Conservation (phyloP, 2,113 vertebrate species). For the Lathamus discolor region DNA sequence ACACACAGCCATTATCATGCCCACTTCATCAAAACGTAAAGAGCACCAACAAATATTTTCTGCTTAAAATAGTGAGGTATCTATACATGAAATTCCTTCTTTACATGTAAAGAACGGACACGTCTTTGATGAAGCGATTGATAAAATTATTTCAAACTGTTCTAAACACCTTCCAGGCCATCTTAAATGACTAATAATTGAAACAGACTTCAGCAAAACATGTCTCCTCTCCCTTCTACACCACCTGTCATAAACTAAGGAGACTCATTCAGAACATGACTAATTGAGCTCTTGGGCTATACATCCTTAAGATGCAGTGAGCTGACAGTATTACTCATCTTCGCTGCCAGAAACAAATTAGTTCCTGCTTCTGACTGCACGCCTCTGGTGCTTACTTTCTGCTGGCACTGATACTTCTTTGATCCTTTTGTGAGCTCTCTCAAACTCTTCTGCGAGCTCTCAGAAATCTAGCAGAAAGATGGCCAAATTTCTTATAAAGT, state of each 20-base stretch:
- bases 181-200: neutral
- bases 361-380: neutral
- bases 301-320: neutral
- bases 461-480: neutral
- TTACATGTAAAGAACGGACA: neutral
- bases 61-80: neutral
- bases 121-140: neutral
- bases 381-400: neutral
- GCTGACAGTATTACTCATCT: neutral
- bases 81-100: neutral
- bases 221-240: neutral
- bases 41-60: neutral
- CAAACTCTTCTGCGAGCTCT: neutral
- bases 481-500: neutral
- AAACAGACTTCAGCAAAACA: neutral
- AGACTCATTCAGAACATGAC: neutral
- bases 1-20: neutral
- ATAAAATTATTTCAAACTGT: neutral
- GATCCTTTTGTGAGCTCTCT: neutral
- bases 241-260: neutral
- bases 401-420: neutral
- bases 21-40: neutral
- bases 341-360: neutral
- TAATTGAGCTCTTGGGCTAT: neutral
- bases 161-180: neutral